Evolutionary conservation across 2,113 vertebrate species (phyloP), one percentile per base, ranked within the genome.

Genomic region (Malurus cyaneus): DNA sequence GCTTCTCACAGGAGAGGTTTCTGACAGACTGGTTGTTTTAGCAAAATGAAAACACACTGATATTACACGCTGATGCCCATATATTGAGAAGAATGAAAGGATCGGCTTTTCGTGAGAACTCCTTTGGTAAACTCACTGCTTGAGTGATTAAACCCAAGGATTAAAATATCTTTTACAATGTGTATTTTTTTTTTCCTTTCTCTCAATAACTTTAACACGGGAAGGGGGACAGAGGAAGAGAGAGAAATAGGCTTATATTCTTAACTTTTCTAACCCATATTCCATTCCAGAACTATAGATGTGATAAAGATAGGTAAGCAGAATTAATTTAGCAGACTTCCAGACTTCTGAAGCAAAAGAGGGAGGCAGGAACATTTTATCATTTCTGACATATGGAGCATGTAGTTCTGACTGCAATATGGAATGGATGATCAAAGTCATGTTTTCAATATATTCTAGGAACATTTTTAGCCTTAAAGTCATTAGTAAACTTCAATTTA

Each of bases 241-340:
- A 88, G 50, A 84, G 66, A 91, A 95, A 96, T 82, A 89, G 86
- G 84, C 92, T 95, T 94, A 93, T 93, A 89, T 93, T 92, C 92
- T 96, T 89, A 92, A 92, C 79, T 94, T 94, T 89, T 65, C 61
- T 88, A 91, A 89, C 87, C 78, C 87, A 92, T 88, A 93, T 95
- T 95, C 80, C 88, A 85, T 94, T 94, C 72, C 88, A 92, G 80
- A 95, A 86, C 89, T 80, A 44, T 94, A 96, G 93, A 96, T 92
- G 95, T 88, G 84, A 86, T 92, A 96, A 97, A 96, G 91, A 91
- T 92, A 96, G 92, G 92, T 96, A 94, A 97, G 94, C 76, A 95
- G 93, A n/a, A 95, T 97, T 96, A 96, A 95, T 91, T 95, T 92
- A 92, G 84, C 86, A 96, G 80, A 89, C 83, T 92, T 93, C 62